A percentile compares a stretch with the other conserved stretches of the same genome.
phyloP scores from a whole-genome alignment of 2,113 vertebrate genomes.

The Cepphus grylle region DNA sequence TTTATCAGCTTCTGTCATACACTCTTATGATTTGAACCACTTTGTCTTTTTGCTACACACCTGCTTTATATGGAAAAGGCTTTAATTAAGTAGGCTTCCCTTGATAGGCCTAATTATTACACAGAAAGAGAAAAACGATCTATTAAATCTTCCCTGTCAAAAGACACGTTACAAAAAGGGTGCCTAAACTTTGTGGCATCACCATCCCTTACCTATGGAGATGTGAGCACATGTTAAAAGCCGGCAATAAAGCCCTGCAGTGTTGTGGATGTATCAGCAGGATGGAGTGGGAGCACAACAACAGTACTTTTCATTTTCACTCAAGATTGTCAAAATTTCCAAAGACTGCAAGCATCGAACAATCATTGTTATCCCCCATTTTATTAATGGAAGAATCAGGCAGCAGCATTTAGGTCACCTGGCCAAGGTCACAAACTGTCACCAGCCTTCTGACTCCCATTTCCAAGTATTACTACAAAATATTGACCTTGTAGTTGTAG shows the following conservation, averaged over 20 bases:
- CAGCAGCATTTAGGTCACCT: background rate
- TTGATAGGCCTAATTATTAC: background rate
- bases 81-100: background rate
- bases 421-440: background rate
- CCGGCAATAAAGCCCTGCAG: background rate
- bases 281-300: background rate
- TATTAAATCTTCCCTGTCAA: background rate
- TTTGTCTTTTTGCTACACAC: background rate
- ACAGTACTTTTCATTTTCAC: background rate
- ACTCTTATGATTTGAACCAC: background rate
- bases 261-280: background rate
- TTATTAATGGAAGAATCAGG: background rate
- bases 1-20: background rate
- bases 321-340: background rate
- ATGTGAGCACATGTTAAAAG: rapidly evolving
- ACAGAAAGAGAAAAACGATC: background rate
- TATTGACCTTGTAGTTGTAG: rapidly evolving
- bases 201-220: background rate
- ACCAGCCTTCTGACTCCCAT: background rate
- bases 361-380: background rate
- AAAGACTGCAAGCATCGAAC: background rate
- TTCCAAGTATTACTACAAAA: background rate
- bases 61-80: background rate
- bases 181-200: background rate
- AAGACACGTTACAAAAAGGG: background rate